Percentiles rank a stretch among this genome's conserved stretches.
Conservation (phyloP, 2,113 vertebrate species). For the Grus americana region DNA sequence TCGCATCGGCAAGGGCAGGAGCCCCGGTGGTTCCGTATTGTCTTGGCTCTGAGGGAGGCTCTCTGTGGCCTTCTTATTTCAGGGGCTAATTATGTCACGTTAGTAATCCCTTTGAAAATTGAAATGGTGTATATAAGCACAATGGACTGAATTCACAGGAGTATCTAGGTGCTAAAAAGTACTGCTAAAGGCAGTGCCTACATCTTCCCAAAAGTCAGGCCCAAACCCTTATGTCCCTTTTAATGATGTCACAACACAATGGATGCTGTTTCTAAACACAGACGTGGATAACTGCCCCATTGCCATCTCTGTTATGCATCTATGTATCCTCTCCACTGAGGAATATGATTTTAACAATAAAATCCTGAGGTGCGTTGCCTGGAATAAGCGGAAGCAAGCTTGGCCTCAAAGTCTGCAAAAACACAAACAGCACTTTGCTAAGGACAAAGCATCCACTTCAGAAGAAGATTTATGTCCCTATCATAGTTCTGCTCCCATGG, state of each 20-base stretch:
- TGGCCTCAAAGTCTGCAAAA: not conserved
- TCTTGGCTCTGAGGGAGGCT: not conserved
- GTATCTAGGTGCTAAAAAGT: not conserved
- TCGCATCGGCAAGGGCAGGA: not conserved
- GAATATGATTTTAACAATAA: not conserved
- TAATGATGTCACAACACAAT: not conserved
- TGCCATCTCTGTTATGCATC: not conserved
- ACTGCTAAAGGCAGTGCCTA: not conserved
- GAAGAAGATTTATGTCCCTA: not conserved
- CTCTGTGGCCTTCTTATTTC: not conserved
- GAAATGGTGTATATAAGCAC: not conserved
- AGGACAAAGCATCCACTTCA: not conserved
- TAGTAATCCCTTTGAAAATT: not conserved
- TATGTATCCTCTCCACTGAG: not conserved
- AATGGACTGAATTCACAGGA: not conserved
- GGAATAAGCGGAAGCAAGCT: not conserved
- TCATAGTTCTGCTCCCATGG: not conserved
- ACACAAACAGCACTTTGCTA: not conserved
- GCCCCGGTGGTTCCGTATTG: not conserved
- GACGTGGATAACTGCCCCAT: not conserved
- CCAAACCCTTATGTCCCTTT: not conserved
- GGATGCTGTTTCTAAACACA: not conserved
- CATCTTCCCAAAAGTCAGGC: not conserved
- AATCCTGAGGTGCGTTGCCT: not conserved
- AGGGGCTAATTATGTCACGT: not conserved